A percentile compares a stretch with the other conserved stretches of the same genome.
Conservation (phyloP, 2,888 invertebrate species). For the Tachina fera region DNA sequence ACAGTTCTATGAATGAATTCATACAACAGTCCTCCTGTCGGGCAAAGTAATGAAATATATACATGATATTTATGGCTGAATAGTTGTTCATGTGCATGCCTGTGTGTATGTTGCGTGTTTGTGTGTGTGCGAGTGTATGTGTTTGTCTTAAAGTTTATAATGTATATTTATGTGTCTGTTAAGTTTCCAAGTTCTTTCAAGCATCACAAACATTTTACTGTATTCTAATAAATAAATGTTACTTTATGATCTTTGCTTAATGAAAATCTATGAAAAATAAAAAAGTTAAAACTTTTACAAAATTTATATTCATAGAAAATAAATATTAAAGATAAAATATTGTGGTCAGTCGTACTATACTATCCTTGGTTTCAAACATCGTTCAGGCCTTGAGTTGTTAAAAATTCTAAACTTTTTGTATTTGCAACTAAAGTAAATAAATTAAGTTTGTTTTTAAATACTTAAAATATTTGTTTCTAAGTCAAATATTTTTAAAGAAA, state of each 20-base stretch:
- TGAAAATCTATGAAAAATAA: slow-evolving; percentile 4
- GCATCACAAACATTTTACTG: neutral
- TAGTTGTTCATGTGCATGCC: neutral
- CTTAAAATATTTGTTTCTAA: neutral
- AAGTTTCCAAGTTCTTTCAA: neutral
- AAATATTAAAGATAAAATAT: neutral
- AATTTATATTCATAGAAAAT: neutral
- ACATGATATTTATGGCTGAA: too few species aligned
- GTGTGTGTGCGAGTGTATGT: neutral
- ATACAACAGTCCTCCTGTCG: too few species aligned
- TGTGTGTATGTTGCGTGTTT: neutral
- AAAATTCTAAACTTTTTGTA: neutral
- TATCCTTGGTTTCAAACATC: too few species aligned
- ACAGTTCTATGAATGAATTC: too few species aligned
- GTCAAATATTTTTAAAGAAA: neutral
- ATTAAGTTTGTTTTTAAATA: neutral
- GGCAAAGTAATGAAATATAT: too few species aligned
- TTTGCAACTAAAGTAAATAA: neutral
- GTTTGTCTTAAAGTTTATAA: neutral
- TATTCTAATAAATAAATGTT: neutral
- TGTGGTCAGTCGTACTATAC: neutral
- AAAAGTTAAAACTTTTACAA: neutral
- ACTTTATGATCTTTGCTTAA: slow-evolving; percentile 3
- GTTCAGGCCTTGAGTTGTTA: too few species aligned
- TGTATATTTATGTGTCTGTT: neutral